Conservation (phyloP, 2,113 vertebrate species). For the Channa maculata region DNA sequence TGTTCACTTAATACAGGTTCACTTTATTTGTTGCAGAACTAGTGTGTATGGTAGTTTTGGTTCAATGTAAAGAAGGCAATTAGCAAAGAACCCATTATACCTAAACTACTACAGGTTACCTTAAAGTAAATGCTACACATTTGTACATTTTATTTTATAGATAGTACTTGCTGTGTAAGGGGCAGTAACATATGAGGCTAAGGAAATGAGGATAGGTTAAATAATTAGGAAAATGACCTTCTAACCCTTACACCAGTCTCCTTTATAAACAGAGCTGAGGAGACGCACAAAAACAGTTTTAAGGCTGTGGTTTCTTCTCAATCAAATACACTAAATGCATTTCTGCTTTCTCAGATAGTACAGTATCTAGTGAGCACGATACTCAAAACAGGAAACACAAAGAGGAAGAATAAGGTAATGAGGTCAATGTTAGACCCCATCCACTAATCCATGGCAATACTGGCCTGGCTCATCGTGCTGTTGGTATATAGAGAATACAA, state of each 20-base stretch:
- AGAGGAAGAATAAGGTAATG: not conserved
- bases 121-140: not conserved
- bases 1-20: too few relatives aligned
- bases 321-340: not conserved
- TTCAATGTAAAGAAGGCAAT: not conserved
- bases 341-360: slow-evolving; percentile 5
- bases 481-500: slow-evolving; percentile 5
- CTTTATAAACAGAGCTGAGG: not conserved
- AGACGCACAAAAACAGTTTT: not conserved
- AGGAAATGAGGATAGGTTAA: not conserved
- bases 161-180: too few relatives aligned
- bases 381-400: not conserved
- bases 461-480: not conserved
- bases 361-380: not conserved
- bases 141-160: too few relatives aligned
- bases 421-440: not conserved
- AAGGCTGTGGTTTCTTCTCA: not conserved
- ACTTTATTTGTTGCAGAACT: too few relatives aligned
- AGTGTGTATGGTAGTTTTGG: not conserved
- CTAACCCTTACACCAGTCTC: not conserved
- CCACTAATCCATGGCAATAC: not conserved
- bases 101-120: not conserved
- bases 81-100: not conserved
- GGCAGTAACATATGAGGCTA: too few relatives aligned
- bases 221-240: not conserved